Base-by-base conservation (phyloP, 1,140 invertebrate genomes). In the Eciton burchellii region DNA sequence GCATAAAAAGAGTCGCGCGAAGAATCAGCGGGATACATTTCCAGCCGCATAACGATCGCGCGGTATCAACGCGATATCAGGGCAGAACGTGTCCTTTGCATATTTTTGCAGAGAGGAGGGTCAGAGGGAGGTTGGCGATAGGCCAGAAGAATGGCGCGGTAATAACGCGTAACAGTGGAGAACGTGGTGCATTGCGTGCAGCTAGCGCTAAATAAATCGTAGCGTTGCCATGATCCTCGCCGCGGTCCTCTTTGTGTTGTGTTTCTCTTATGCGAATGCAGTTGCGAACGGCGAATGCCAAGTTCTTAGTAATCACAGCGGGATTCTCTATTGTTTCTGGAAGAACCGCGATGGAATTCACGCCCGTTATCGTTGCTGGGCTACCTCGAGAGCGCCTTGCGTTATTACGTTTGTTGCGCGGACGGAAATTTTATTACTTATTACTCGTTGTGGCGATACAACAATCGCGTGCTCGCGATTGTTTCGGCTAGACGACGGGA, bases 261-360 rank as follows among this genome's bases (percentile, higher is more conserved):
- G 35, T 70, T 73, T 81, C 35, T 79, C 11, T 29, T 16, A n/a
- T 6, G 45, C 66, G 26, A 54, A n/a, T n/a, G n/a, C 52, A 59
- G 45, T 81, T 81, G 16, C 68, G 54, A 79, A 79, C 54, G 41
- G 63, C 43, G 14, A 54, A 16, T 60, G 59, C 43, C 26, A 74
- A 63, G 59, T 14, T 77, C 47, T 54, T 24, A n/a, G 49, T 77
- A 77, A 77, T 76, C 59, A 74, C 57, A 76, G 66, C 62, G 56
- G 45, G 24, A 66, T 77, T 62, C 43, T 68, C 35, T 29, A 77
- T 77, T 77, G 74, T 77, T 77, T 62, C 66, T 68, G 12, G 26
- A 11, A 56, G 21, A 77, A 77, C 35, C 14, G 14, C n/a, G 35
- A 56, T 43, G 62, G 54, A 77, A 77, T 68, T 77, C 66, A 77